Percentiles rank a stretch among this genome's conserved stretches.
phyloP scores from a whole-genome alignment of 37 sponge, comb jelly and placozoan species.

The Halisarca cf. caerulea region DNA sequence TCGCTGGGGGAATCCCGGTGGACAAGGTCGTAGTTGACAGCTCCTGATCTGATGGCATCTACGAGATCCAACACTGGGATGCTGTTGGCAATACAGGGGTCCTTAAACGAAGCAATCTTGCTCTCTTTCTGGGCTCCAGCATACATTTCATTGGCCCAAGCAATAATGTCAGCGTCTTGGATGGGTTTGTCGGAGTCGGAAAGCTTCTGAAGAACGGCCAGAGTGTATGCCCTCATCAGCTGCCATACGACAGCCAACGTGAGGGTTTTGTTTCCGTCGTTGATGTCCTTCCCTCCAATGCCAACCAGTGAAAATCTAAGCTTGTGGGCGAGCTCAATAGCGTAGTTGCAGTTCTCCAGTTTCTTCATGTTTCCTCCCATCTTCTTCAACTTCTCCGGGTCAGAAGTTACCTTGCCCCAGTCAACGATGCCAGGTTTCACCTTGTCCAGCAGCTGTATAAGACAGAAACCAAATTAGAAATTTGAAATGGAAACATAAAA shows the following conservation, averaged over 20 bases:
- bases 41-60: slow-evolving; percentile 88
- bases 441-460: background rate
- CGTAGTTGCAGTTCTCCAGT: slow-evolving; percentile 98
- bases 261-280: slow-evolving; percentile 73
- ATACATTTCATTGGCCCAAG: slow-evolving; percentile 82
- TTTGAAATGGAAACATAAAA: background rate
- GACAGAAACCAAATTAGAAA: background rate
- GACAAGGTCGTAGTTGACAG: slow-evolving; percentile 92
- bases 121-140: slow-evolving; percentile 64
- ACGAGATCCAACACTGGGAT: slow-evolving; percentile 90
- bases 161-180: slow-evolving; percentile 81
- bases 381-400: slow-evolving; percentile 72
- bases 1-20: slow-evolving; percentile 29
- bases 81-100: slow-evolving; percentile 75
- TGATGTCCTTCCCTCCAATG: slow-evolving; percentile 75
- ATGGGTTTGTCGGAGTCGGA: slow-evolving; percentile 80
- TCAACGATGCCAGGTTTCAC: slow-evolving; percentile 72
- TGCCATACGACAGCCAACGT: slow-evolving; percentile 92
- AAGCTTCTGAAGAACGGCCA: slow-evolving; percentile 79
- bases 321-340: slow-evolving; percentile 75
- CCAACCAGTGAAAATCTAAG: slow-evolving; percentile 70
- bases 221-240: slow-evolving; percentile 96
- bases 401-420: slow-evolving; percentile 77
- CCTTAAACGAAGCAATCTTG: slow-evolving; percentile 80
- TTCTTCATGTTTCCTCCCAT: slow-evolving; percentile 94